These are phyloP conservation scores for Ptychoptera contaminata DNA, from an alignment of 2,888 invertebrate species.

Conservation along the genomic window DNA sequence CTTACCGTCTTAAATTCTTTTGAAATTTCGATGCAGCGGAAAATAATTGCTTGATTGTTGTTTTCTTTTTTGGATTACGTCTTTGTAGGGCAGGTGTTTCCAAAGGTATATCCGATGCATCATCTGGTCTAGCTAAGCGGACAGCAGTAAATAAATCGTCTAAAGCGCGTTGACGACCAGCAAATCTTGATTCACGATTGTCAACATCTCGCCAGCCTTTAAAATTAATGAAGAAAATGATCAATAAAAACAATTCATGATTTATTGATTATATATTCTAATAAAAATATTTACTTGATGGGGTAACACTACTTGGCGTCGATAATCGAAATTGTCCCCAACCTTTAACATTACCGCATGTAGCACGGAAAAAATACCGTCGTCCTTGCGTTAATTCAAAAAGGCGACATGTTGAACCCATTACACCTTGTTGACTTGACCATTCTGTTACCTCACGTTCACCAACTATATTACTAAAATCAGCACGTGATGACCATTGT, in stretches of 20 bases:
- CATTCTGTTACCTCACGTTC: conserved; percentile 56
- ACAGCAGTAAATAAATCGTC: conserved; percentile 61
- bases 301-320: conserved; percentile 70
- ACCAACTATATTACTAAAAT: conserved; percentile 69
- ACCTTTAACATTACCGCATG: conserved; percentile 87
- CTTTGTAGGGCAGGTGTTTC: conserved; percentile 48
- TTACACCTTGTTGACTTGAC: conserved; percentile 29
- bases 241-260: neutral
- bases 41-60: conserved; percentile 85
- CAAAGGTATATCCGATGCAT: conserved; percentile 49
- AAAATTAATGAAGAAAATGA: conserved; percentile 6
- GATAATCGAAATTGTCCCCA: conserved; percentile 66
- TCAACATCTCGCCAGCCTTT: conserved; percentile 78
- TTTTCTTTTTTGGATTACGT: conserved; percentile 67
- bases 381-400: conserved; percentile 71
- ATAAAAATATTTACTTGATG: conserved; percentile 57
- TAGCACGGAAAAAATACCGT: conserved; percentile 76
- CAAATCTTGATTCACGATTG: conserved; percentile 45
- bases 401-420: conserved; percentile 34
- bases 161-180: conserved; percentile 53
- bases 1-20: conserved; percentile 69
- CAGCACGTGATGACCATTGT: conserved; percentile 82
- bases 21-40: conserved; percentile 94
- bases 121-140: conserved; percentile 37
- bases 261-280: neutral